Percentiles rank a stretch among this genome's conserved stretches.
Evolutionary conservation across 2,113 vertebrate species (phyloP).

Genomic region (Forbesichthys agassizii): DNA sequence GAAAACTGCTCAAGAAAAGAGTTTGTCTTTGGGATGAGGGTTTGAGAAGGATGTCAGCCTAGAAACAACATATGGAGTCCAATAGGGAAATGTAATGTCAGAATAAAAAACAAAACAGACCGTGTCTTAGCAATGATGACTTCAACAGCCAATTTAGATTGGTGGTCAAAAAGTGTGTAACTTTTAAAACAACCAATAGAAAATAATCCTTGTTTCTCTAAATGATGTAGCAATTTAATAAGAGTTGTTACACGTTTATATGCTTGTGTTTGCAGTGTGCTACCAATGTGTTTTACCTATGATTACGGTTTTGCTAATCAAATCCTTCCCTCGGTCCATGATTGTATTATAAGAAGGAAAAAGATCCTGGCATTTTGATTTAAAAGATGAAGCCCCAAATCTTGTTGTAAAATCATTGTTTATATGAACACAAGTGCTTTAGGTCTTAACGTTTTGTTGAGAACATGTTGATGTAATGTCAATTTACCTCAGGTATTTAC

Average conservation of each 20-base stretch:
- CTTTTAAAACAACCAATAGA: no score
- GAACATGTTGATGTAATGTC: conserved; percentile 84
- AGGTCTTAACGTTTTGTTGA: conserved; percentile 78
- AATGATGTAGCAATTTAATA: neutral
- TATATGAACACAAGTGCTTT: conserved; percentile 81
- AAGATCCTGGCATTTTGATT: conserved; percentile 9
- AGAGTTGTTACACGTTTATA: conserved; percentile 25
- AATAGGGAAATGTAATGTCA: no score
- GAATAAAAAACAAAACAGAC: no score
- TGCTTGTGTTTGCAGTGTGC: conserved; percentile 75
- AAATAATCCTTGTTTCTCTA: neutral
- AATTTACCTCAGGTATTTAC: conserved; percentile 89
- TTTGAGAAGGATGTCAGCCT: no score
- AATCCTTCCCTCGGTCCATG: conserved; percentile 13
- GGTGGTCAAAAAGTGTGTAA: no score
- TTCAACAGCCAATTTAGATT: no score
- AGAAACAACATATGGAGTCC: no score
- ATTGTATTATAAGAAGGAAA: conserved; percentile 18
- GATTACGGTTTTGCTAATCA: no score
- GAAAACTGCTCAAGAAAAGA: no score
- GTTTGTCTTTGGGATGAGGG: no score
- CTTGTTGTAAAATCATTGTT: conserved; percentile 52
- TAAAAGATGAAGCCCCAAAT: conserved; percentile 12
- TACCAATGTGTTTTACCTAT: conserved; percentile 34
- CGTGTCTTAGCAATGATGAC: no score